These are phyloP conservation scores for Lutjanus campechanus DNA, from an alignment of 2,797 vertebrate genomes.

Conservation along the genomic window DNA sequence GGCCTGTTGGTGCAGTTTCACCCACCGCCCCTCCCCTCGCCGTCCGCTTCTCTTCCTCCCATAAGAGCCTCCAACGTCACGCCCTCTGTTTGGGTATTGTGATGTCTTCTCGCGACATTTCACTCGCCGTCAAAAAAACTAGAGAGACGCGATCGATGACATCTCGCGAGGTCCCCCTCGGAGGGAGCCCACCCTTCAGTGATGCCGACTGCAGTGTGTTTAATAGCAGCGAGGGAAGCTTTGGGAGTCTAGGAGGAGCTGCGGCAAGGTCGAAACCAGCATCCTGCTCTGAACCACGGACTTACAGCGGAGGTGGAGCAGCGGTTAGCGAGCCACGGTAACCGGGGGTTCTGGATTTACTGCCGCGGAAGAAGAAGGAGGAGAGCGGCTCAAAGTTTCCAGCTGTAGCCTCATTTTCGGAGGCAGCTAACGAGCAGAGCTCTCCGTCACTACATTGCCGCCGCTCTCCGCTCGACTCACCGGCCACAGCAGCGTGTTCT, in stretches of 20 bases:
- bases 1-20: constrained; percentile 41
- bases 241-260: constrained; percentile 71
- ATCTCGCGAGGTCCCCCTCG: constrained; percentile 66
- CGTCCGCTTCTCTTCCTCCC: constrained; percentile 7
- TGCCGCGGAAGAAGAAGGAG: constrained; percentile 16
- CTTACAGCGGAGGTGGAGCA: background rate
- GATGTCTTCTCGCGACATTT: constrained; percentile 70
- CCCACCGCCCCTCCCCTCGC: background rate
- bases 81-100: constrained; percentile 43
- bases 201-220: constrained; percentile 73
- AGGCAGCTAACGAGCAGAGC: constrained; percentile 61
- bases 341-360: constrained; percentile 15
- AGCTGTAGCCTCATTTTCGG: constrained; percentile 47
- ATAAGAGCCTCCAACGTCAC: constrained; percentile 37
- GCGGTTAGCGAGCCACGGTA: background rate
- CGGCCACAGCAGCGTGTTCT: constrained; percentile 19
- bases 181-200: constrained; percentile 60
- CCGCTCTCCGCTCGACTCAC: constrained; percentile 33
- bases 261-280: constrained; percentile 78
- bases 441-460: constrained; percentile 35
- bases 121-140: background rate
- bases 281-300: constrained; percentile 52
- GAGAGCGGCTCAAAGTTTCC: constrained; percentile 50
- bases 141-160: background rate
- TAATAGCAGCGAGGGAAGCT: constrained; percentile 65